phyloP scores from a whole-genome alignment of 2,888 invertebrate genomes.

The Argyra leucocephala region DNA sequence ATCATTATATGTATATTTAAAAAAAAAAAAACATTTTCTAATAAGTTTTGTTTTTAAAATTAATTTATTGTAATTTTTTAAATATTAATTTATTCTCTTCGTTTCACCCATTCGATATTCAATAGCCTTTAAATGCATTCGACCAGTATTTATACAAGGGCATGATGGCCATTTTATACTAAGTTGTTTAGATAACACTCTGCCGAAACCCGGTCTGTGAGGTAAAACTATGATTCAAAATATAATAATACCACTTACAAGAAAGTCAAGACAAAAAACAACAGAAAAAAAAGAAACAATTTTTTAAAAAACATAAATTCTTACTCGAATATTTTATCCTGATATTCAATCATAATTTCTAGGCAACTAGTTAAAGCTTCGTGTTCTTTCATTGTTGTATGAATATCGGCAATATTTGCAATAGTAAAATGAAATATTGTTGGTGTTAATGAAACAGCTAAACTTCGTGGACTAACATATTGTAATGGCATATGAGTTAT shows the following conservation, averaged over 20 bases:
- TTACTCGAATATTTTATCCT: constrained; percentile 39
- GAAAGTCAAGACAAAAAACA: background rate
- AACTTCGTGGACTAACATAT: constrained; percentile 37
- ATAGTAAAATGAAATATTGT: constrained; percentile 37
- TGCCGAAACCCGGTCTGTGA: constrained; percentile 1
- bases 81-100: too few species aligned
- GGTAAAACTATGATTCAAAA: background rate
- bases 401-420: constrained; percentile 34
- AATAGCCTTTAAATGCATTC: background rate
- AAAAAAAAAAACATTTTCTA: too few species aligned
- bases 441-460: constrained; percentile 37
- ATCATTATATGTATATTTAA: too few species aligned
- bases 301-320: constrained; percentile 19
- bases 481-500: constrained; percentile 40
- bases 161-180: background rate
- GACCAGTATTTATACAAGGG: background rate
- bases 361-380: constrained; percentile 37
- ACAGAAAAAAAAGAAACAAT: background rate
- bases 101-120: too few species aligned
- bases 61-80: too few species aligned
- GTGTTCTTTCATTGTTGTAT: constrained; percentile 33
- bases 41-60: too few species aligned
- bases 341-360: constrained; percentile 38
- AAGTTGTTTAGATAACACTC: background rate
- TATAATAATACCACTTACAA: background rate